Evolutionary conservation across 1,140 invertebrate genomes (phyloP).

Genomic region (Drosophila watanabei): DNA sequence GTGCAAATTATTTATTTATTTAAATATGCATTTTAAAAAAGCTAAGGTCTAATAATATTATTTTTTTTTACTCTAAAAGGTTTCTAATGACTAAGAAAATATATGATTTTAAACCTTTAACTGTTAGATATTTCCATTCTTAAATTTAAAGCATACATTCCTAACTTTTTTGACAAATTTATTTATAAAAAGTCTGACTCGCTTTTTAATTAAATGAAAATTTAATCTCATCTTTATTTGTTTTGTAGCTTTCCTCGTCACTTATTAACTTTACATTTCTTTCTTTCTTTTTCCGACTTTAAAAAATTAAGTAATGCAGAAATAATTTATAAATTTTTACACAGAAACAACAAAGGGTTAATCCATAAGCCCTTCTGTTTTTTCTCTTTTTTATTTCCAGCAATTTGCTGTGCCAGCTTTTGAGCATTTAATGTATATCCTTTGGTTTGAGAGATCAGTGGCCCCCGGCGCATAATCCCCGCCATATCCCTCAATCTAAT

Average conservation of each 20-base stretch:
- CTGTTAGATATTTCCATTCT: neutral
- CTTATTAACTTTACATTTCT: neutral
- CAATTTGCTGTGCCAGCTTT: slow-evolving; percentile 1
- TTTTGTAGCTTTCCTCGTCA: neutral
- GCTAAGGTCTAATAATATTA: neutral
- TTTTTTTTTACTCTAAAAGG: neutral
- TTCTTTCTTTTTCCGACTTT: neutral
- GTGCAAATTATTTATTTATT: neutral
- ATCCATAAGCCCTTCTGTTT: neutral
- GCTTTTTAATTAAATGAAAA: neutral
- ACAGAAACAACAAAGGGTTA: neutral
- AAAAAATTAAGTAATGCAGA: neutral
- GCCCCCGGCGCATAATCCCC: slow-evolving; percentile 12
- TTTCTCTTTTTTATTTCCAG: neutral
- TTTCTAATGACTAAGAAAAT: no score
- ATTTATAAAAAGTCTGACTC: neutral
- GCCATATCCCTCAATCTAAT: slow-evolving; percentile 32
- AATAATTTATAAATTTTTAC: neutral
- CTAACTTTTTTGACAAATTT: accelerated
- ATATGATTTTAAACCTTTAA: neutral
- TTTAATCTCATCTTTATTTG: neutral
- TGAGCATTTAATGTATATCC: neutral
- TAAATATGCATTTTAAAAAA: neutral
- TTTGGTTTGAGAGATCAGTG: slow-evolving; percentile 4
- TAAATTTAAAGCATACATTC: neutral